Base-by-base conservation (phyloP, 2,113 vertebrate species). In the Chloebia gouldiae region DNA sequence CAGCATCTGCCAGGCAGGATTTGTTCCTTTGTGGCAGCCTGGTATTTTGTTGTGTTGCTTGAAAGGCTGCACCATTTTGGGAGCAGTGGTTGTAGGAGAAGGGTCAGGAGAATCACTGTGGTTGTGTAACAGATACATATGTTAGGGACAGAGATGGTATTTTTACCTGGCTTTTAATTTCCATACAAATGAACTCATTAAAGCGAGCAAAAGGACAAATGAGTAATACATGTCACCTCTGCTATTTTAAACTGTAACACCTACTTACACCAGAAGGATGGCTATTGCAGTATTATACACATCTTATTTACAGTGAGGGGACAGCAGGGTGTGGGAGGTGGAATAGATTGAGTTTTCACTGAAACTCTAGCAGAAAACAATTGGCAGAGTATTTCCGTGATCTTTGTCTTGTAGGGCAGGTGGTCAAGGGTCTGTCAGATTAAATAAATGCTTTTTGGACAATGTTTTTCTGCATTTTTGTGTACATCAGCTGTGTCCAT, bases 101-200 rank as follows among this genome's bases (percentile, higher is more conserved):
- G 81, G 81, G 84, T 95, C 70, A 56, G 40, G 56, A 53, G 30
- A 80, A 73, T 10, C 45, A 25, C 71, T 1, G 0, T 40, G 71
- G 13, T 54, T 60, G 49, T 81, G 68, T 73, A 77, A 59, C 33
- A 50, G 47, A 33, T 51, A 39, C 12, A 20, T 42, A 15, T n/a
- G 44, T 56, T 53, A 56, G 72, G 77, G 75, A 40, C 60, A 82
- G 50, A 64, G 86, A 25, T 81, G 82, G 42, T 83, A 81, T 94
- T 97, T 94, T 90, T 79, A 78, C 82, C 90, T 68, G 44, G 12
- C 27, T 95, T 92, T 90, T 77, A 90, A 78, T 93, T 96, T 95
- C 86, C 86, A 75, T 92, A 81, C 76, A 90, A 87, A 94, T 93
- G 92, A 95, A 93, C 69, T 81, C 25, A 56, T 96, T 88, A 86